Evolutionary conservation across 2,797 vertebrate species (phyloP), one percentile per base, ranked within the genome.

Genomic region (Miichthys miiuy): DNA sequence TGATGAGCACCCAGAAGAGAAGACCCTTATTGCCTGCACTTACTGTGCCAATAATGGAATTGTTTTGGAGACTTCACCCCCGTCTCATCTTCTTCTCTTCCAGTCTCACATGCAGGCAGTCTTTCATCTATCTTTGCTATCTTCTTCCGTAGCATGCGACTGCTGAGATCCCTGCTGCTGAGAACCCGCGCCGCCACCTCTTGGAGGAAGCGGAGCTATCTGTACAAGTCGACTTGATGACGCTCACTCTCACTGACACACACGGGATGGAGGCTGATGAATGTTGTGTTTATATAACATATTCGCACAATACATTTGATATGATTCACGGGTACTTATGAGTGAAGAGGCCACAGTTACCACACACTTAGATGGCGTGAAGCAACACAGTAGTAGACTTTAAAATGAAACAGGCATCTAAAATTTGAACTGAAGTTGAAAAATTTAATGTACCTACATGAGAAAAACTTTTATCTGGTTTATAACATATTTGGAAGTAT

Each of bases 61-160:
- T 93, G 94, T 95, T 95, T 94, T 95, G 94, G 93, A 95, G 94
- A 92, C 91, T 87, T 88, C 83, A 84, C 74, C 87, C 72, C 85
- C 83, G 83, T 95, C 91, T 94, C 91, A 85, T 93, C 92, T 78
- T 91, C 89, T 86, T 84, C 76, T 93, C 85, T 90, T 92, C 84
- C 85, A 87, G 80, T 74, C 86, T 84, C 81, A 73, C 92, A 96
- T 96, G 95, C 95, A 93, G 96, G 96, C 89, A n/a, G 71, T 82
- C 94, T 96, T 96, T 96, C 94, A 96, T 96, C 95, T 95, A 66
- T 66, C 78, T 75, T 71, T 86, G 58, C 83, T 77, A 96, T 96
- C 95, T 96, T 69, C 88, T 85, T 85, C 86, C 81, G 72, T 95
- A 94, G 93, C 94, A 93, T 96, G 95, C 94, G 73, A 95, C 83